Conservation (phyloP, 92 coral and sea anemone species). For the Phenganax stokvisi region DNA sequence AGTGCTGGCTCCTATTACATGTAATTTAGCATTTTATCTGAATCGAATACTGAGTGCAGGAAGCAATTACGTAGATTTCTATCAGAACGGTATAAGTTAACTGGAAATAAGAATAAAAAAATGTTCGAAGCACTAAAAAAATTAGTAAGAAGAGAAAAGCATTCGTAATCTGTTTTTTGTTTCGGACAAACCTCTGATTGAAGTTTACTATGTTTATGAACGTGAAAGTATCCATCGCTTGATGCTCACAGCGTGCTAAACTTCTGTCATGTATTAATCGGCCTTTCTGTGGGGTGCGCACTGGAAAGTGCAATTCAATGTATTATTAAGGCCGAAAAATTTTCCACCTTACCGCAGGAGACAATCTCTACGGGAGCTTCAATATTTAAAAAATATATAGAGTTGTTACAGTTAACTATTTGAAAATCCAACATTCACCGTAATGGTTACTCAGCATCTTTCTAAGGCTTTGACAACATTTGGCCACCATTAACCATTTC, state of each 20-base stretch:
- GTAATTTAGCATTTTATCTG: conserved; percentile 4
- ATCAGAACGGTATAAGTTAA: no score
- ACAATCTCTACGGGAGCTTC: no score
- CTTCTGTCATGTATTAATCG: no score
- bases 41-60: not conserved
- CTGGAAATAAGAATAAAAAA: not conserved
- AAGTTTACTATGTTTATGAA: not conserved
- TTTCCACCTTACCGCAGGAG: no score
- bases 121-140: not conserved
- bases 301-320: no score
- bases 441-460: not conserved
- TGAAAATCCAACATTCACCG: no score
- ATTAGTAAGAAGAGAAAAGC: not conserved
- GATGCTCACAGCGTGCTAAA: not conserved
- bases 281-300: no score
- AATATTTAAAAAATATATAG: no score
- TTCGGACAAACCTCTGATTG: no score
- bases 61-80: no score
- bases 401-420: no score
- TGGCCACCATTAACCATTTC: not conserved
- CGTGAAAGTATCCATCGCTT: not conserved
- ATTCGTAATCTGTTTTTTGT: not conserved
- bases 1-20: not conserved
- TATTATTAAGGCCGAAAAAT: no score
- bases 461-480: not conserved